phyloP scores from a whole-genome alignment of 2,888 invertebrate genomes.

The Troglohyphantes excavatus region DNA sequence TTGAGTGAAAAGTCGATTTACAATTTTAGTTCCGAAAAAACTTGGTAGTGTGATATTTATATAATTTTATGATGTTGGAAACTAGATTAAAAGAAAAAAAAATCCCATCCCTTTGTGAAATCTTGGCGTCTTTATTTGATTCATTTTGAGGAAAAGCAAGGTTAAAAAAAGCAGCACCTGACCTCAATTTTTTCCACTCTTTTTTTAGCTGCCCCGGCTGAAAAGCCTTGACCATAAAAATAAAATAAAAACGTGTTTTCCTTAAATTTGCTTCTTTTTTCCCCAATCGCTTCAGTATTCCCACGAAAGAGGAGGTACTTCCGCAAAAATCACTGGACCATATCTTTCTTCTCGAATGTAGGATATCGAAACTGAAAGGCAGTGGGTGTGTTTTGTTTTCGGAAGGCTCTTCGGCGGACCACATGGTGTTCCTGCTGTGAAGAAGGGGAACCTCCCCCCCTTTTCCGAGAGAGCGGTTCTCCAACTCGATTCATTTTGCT shows the following conservation, averaged over 20 bases:
- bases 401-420: not conserved
- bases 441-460: not conserved
- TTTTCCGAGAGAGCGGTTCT: not conserved
- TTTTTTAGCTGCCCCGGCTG: not conserved
- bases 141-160: not conserved
- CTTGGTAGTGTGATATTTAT: no score
- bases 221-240: not conserved
- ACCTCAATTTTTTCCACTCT: not conserved
- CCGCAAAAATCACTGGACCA: not conserved
- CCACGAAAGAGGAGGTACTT: not conserved
- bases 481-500: slow-evolving; percentile 40
- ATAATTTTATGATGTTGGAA: no score
- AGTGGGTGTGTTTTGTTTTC: slow-evolving; percentile 15
- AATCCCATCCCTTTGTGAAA: no score
- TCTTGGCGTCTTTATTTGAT: not conserved
- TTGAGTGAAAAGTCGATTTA: no score
- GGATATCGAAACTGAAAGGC: slow-evolving; percentile 20
- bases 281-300: not conserved
- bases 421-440: slow-evolving; percentile 12
- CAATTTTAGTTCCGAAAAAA: no score
- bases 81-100: no score
- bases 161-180: not conserved
- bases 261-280: not conserved
- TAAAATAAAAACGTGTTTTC: not conserved
- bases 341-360: not conserved